These are phyloP conservation scores for Leptinotarsa rubiginosa DNA, from an alignment of 2,888 invertebrate genomes.

Conservation along the genomic window DNA sequence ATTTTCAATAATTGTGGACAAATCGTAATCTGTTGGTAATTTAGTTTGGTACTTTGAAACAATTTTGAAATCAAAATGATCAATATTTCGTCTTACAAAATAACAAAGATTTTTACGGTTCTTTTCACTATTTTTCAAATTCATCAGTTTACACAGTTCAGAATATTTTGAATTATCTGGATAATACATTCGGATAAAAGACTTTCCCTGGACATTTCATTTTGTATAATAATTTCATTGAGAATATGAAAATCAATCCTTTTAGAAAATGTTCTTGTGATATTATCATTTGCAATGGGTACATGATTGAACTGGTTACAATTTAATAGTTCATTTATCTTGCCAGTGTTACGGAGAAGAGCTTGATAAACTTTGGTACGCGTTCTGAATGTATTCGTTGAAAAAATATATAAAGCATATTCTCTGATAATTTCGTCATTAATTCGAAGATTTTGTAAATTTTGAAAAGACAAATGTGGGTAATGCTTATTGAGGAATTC, in stretches of 20 bases:
- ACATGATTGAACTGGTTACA: background rate
- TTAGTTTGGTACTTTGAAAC: background rate
- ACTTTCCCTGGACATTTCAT: constrained; percentile 9
- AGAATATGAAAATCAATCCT: background rate
- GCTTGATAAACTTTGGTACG: constrained; percentile 5
- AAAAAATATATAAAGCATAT: constrained; percentile 5
- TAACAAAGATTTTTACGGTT: constrained; percentile 18
- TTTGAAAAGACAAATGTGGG: constrained; percentile 4
- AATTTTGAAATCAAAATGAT: constrained; percentile 12
- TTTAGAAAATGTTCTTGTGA: background rate
- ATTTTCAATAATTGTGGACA: constrained; percentile 5
- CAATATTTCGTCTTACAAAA: constrained; percentile 21
- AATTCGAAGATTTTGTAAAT: constrained; percentile 5
- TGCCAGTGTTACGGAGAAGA: constrained; percentile 16
- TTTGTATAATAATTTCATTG: background rate
- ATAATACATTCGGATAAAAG: background rate
- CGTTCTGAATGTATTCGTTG: constrained; percentile 2
- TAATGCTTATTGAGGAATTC: constrained; percentile 11
- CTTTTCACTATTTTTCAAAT: constrained; percentile 14
- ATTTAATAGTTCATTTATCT: constrained; percentile 8
- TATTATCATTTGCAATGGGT: background rate
- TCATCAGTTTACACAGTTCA: constrained; percentile 13
- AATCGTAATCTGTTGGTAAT: background rate
- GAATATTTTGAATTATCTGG: constrained; percentile 18
- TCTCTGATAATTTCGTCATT: constrained; percentile 14